Evolutionary conservation across 1,140 invertebrate species (phyloP).

Genomic region (Onthophagus taurus): DNA sequence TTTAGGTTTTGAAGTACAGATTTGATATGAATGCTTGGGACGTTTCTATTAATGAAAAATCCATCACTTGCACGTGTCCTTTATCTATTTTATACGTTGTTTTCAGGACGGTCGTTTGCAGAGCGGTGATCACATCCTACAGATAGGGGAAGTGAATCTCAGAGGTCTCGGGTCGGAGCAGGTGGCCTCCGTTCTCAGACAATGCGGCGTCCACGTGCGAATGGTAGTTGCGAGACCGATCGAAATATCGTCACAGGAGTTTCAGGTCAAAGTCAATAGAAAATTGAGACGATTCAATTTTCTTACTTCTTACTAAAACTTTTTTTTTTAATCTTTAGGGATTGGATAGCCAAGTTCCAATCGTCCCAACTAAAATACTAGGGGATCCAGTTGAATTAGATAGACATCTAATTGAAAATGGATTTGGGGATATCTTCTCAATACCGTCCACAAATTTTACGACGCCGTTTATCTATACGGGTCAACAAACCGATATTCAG

Average conservation of each 20-base stretch:
- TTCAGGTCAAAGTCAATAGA: slow-evolving; percentile 33
- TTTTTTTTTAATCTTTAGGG: slow-evolving; percentile 40
- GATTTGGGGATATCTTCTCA: slow-evolving; percentile 38
- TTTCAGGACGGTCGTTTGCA: slow-evolving; percentile 69
- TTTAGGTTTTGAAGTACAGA: too few species aligned
- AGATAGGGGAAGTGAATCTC: slow-evolving; percentile 80
- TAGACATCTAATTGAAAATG: slow-evolving; percentile 55
- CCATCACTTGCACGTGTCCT: too few species aligned
- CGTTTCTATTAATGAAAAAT: too few species aligned
- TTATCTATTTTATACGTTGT: slow-evolving; percentile 6
- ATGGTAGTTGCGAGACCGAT: slow-evolving; percentile 73
- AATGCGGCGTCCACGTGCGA: slow-evolving; percentile 71
- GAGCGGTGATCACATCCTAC: slow-evolving; percentile 81
- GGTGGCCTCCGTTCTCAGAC: slow-evolving; percentile 75
- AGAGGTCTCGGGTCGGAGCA: slow-evolving; percentile 82
- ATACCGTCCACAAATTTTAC: slow-evolving; percentile 22
- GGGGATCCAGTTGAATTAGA: slow-evolving; percentile 66
- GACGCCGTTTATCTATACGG: slow-evolving; percentile 24
- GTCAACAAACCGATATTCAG: slow-evolving; percentile 25
- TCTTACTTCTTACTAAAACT: neutral
- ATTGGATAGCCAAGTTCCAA: slow-evolving; percentile 62
- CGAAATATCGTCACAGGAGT: slow-evolving; percentile 47
- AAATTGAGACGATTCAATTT: neutral
- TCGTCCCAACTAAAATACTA: slow-evolving; percentile 70
- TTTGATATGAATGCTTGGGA: too few species aligned